Conservation (phyloP, 92 coral and sea anemone genomes). For the Phenganax marumi region DNA sequence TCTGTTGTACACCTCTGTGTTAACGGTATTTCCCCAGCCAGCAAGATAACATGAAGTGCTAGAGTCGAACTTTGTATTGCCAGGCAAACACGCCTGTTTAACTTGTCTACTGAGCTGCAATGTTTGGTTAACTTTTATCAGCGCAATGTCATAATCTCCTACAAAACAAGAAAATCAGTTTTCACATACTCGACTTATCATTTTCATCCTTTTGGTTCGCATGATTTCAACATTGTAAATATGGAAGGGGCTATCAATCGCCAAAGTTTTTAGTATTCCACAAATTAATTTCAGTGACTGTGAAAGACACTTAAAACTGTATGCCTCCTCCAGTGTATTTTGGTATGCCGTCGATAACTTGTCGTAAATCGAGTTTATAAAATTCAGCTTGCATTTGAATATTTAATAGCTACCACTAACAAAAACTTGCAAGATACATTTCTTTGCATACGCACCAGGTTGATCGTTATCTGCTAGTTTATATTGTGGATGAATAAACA, state of each 20-base stretch:
- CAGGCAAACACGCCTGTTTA: constrained; percentile 65
- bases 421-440: too few species aligned
- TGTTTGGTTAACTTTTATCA: constrained; percentile 58
- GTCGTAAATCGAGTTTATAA: too few species aligned
- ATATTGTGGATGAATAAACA: constrained; percentile 58
- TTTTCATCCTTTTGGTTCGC: not conserved
- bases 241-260: too few species aligned
- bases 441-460: constrained; percentile 1
- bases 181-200: not conserved
- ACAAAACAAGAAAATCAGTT: not conserved
- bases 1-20: constrained; percentile 38
- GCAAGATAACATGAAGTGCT: constrained; percentile 70
- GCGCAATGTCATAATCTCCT: constrained; percentile 61
- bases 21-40: constrained; percentile 81
- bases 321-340: too few species aligned
- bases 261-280: too few species aligned
- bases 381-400: too few species aligned
- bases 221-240: too few species aligned
- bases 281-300: too few species aligned
- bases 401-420: too few species aligned
- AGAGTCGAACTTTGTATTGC: constrained; percentile 33
- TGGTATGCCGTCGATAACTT: too few species aligned
- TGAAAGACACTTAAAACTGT: too few species aligned
- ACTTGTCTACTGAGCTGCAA: constrained; percentile 61
- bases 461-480: not conserved